Evolutionary conservation across 2,797 vertebrate species (phyloP).

Genomic region (Xenops minutus): DNA sequence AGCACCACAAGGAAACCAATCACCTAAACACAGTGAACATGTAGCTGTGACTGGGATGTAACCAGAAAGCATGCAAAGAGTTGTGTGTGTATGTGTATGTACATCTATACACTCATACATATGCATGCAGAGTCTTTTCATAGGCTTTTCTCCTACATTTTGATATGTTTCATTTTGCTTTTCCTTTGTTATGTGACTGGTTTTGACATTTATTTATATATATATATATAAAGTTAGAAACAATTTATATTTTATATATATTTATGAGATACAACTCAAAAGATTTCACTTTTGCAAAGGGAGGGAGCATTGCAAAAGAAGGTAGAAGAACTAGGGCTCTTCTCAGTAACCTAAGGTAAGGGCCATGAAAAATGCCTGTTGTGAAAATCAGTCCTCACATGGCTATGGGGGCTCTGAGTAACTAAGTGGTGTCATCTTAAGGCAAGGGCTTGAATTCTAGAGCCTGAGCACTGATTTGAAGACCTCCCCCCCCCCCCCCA

Average conservation of each 20-base stretch:
- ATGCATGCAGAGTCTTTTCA: not conserved
- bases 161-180: not conserved
- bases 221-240: not conserved
- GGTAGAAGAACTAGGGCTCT: not conserved
- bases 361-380: not conserved
- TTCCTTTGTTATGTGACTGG: not conserved
- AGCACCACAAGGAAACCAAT: not conserved
- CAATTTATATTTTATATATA: not conserved
- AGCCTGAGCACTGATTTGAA: not conserved
- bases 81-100: not conserved
- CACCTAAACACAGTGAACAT: not conserved
- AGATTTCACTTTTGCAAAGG: not conserved
- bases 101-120: no score
- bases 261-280: not conserved
- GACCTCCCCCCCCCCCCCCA: not conserved
- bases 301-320: not conserved
- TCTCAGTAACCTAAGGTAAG: not conserved
- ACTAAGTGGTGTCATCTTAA: not conserved
- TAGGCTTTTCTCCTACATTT: not conserved
- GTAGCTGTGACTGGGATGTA: not conserved
- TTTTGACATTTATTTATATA: not conserved
- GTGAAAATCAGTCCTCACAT: not conserved
- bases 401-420: not conserved
- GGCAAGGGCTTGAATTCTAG: not conserved
- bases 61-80: not conserved